phyloP scores from a whole-genome alignment of 2,888 invertebrate species.

The Folsomia candida region DNA sequence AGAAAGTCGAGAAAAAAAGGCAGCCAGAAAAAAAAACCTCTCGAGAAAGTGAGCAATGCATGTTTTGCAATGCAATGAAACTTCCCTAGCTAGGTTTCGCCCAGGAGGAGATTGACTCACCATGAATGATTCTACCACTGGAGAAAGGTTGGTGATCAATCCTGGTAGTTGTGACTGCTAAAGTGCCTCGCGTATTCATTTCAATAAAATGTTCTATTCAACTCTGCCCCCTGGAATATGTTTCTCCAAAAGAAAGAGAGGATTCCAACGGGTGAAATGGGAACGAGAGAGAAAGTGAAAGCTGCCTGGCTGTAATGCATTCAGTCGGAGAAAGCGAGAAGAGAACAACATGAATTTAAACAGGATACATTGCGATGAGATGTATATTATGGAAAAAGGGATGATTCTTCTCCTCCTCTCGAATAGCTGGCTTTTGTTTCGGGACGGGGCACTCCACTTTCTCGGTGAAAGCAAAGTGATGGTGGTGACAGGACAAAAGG shows the following conservation, averaged over 20 bases:
- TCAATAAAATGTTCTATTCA: conserved; percentile 2
- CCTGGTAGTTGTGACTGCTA: conserved; percentile 25
- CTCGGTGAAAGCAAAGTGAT: too few relatives aligned
- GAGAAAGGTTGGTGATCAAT: conserved; percentile 28
- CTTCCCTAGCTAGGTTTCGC: too few relatives aligned
- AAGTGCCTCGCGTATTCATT: conserved; percentile 16
- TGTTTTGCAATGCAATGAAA: too few relatives aligned
- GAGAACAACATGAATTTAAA: conserved; percentile 16
- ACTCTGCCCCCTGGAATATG: background rate
- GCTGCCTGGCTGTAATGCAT: too few relatives aligned
- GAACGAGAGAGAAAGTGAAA: conserved; percentile 1
- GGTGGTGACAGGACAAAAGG: too few relatives aligned
- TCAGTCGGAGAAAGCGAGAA: background rate
- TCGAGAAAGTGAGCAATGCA: too few relatives aligned
- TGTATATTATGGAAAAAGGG: too few relatives aligned
- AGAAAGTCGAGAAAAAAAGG: too few relatives aligned
- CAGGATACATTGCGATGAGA: background rate
- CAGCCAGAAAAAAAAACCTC: too few relatives aligned
- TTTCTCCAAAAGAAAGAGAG: conserved; percentile 8
- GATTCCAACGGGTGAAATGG: background rate
- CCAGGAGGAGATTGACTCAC: conserved; percentile 9
- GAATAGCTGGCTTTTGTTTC: too few relatives aligned
- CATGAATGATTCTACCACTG: conserved; percentile 25
- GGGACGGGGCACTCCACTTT: too few relatives aligned
- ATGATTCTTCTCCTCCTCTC: too few relatives aligned